Evolutionary conservation across 2,797 vertebrate genomes (phyloP).

Genomic region (Melopsittacus undulatus): DNA sequence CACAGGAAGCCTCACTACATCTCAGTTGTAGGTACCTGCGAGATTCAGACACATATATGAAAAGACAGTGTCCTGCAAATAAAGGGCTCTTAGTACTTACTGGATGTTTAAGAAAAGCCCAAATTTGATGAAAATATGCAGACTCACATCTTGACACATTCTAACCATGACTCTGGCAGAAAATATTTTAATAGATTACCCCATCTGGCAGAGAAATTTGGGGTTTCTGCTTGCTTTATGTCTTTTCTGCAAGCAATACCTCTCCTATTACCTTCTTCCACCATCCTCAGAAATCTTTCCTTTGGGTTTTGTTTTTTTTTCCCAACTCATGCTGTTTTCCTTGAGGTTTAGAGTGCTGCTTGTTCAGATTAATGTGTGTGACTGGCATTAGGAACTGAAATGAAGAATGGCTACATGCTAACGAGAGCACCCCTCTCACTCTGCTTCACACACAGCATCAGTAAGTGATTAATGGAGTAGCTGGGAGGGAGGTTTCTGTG

Average conservation of each 20-base stretch:
- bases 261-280: neutral
- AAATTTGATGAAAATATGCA: neutral
- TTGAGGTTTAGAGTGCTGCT: neutral
- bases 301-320: neutral
- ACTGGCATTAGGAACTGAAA: neutral
- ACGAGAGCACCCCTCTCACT: neutral
- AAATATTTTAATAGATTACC: neutral
- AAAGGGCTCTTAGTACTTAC: neutral
- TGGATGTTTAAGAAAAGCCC: neutral
- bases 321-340: neutral
- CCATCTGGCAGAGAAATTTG: neutral
- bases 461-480: neutral
- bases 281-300: neutral
- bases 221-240: neutral
- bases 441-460: neutral
- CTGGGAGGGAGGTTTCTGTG: neutral
- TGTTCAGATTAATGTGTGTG: neutral
- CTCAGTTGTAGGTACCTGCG: neutral
- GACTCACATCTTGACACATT: neutral
- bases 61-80: neutral
- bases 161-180: neutral
- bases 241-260: neutral
- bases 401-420: neutral
- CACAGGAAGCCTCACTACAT: neutral
- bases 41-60: neutral